Conservation (phyloP, 30 jellyfish, hydroid and myxozoan species). For the Pelagia noctiluca region DNA sequence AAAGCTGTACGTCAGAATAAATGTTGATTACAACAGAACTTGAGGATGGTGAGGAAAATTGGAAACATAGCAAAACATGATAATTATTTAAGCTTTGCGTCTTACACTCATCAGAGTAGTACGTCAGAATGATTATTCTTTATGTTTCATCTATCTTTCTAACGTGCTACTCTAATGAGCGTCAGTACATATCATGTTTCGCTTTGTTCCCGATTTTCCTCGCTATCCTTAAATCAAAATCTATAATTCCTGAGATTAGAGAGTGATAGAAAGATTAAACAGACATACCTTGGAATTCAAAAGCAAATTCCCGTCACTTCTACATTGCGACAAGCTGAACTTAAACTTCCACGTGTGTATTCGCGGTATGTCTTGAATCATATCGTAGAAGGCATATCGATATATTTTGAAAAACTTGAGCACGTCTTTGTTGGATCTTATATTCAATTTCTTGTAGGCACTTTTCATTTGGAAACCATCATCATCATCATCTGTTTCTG, state of each 20-base stretch:
- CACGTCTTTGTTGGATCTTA: slow-evolving; percentile 60
- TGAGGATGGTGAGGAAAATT: no score
- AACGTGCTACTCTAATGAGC: no score
- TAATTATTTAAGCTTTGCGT: no score
- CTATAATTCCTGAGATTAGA: neutral
- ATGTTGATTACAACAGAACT: no score
- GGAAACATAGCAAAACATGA: no score
- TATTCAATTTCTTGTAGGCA: slow-evolving; percentile 38
- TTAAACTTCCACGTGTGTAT: slow-evolving; percentile 71
- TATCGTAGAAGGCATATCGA: slow-evolving; percentile 71
- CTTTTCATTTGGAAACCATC: slow-evolving; percentile 36
- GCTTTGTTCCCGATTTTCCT: no score
- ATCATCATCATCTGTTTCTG: slow-evolving; percentile 2
- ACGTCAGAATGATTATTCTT: no score
- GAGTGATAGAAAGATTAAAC: neutral
- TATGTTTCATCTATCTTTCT: no score
- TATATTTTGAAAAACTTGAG: slow-evolving; percentile 48
- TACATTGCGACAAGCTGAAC: slow-evolving; percentile 72
- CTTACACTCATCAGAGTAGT: no score
- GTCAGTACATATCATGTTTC: no score
- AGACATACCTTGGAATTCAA: slow-evolving; percentile 74
- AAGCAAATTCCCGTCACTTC: slow-evolving; percentile 87
- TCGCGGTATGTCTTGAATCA: slow-evolving; percentile 65
- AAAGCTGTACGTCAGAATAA: no score
- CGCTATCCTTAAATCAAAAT: no score